These are phyloP conservation scores for Dendroctonus valens DNA, from an alignment of 1,140 invertebrate species.

Conservation along the genomic window DNA sequence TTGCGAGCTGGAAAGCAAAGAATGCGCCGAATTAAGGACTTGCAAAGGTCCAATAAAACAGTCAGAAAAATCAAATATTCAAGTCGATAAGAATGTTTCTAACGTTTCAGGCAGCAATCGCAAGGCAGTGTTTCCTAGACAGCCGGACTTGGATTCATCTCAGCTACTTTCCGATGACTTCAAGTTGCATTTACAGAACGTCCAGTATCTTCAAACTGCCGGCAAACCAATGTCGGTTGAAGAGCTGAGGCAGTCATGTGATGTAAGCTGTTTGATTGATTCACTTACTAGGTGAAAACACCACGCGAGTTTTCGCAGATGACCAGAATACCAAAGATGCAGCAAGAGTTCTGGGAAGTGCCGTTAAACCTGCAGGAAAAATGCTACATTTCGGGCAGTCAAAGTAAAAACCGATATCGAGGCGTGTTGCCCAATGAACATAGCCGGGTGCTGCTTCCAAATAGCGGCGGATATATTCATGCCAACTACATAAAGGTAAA, in stretches of 20 bases:
- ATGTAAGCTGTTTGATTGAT: constrained; percentile 37
- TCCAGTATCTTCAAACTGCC: constrained; percentile 66
- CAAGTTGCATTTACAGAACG: constrained; percentile 65
- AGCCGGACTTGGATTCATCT: constrained; percentile 45
- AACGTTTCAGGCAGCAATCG: constrained; percentile 15
- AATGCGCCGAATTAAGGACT: constrained; percentile 37
- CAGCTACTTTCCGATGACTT: constrained; percentile 58
- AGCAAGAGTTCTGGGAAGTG: constrained; percentile 92
- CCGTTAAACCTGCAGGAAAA: constrained; percentile 88
- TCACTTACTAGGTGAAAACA: neutral
- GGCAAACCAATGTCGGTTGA: constrained; percentile 57
- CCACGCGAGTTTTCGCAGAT: neutral
- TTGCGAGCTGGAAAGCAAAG: constrained; percentile 43
- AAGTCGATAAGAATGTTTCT: neutral
- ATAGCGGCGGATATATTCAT: constrained; percentile 74
- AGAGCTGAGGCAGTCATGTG: constrained; percentile 45
- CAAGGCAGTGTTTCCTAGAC: constrained; percentile 46
- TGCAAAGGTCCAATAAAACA: constrained; percentile 36
- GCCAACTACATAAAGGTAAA: constrained; percentile 83
- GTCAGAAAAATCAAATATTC: neutral
- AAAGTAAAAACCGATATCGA: constrained; percentile 86
- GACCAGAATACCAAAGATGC: constrained; percentile 69
- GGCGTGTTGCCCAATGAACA: constrained; percentile 85
- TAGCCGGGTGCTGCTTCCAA: constrained; percentile 67
- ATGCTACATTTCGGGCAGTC: constrained; percentile 82